Conservation (phyloP, 37 sponge, comb jelly and placozoan genomes). For the Agelas oroides region DNA sequence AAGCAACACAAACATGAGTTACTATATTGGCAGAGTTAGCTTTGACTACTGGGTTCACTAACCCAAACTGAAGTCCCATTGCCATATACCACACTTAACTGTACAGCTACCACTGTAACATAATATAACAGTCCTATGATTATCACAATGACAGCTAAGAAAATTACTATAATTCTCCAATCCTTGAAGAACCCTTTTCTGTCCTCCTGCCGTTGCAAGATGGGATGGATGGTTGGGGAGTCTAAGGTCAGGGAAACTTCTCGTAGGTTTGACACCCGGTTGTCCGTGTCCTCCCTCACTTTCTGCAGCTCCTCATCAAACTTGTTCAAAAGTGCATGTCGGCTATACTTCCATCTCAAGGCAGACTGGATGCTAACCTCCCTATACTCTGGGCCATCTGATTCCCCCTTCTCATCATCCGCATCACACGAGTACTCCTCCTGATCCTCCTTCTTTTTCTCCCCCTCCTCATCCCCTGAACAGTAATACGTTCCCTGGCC, state of each 20-base stretch:
- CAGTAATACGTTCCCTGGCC: slow-evolving; percentile 58
- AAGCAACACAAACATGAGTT: too few relatives aligned
- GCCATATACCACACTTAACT: too few relatives aligned
- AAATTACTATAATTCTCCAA: slow-evolving; percentile 5
- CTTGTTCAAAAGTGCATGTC: slow-evolving; percentile 54
- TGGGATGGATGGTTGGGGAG: slow-evolving; percentile 36
- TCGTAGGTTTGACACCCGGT: slow-evolving; percentile 7
- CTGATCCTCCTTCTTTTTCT: too few relatives aligned
- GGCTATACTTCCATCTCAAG: slow-evolving; percentile 71
- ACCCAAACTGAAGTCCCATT: too few relatives aligned
- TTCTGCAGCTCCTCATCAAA: slow-evolving; percentile 73
- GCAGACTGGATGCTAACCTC: slow-evolving; percentile 72
- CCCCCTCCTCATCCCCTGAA: slow-evolving; percentile 25
- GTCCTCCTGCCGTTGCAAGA: background rate
- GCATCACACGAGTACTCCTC: slow-evolving; percentile 41
- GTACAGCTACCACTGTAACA: too few relatives aligned
- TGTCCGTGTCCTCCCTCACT: slow-evolving; percentile 57
- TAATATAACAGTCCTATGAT: slow-evolving; percentile 2
- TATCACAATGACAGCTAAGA: background rate
- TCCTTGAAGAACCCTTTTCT: slow-evolving; percentile 2
- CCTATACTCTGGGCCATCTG: slow-evolving; percentile 42
- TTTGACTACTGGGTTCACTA: too few relatives aligned
- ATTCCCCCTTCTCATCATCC: slow-evolving; percentile 65
- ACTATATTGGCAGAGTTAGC: too few relatives aligned
- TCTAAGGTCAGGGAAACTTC: slow-evolving; percentile 45